Conservation (phyloP, 2,888 invertebrate species). For the Hemicrepidius hirtus region DNA sequence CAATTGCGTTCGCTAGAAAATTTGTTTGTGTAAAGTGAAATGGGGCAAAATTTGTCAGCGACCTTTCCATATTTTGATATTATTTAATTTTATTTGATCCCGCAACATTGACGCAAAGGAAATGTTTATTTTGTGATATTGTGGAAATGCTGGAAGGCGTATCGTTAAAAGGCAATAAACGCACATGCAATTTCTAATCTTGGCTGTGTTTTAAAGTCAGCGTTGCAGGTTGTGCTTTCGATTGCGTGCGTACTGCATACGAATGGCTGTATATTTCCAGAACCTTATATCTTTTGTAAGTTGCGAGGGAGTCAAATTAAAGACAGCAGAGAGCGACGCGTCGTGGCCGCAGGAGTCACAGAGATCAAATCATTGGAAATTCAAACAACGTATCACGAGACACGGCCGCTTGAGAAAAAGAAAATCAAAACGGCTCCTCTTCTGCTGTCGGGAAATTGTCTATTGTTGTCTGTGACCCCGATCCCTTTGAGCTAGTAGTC, state of each 20-base stretch:
- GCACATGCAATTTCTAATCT: conserved; percentile 30
- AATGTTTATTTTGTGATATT: neutral
- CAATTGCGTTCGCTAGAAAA: too few species aligned
- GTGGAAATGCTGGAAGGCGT: neutral
- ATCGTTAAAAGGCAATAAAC: conserved; percentile 37
- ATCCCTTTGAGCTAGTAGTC: conserved; percentile 62
- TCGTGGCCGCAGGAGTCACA: conserved; percentile 41
- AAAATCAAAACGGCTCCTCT: conserved; percentile 63
- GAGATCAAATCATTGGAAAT: conserved; percentile 61
- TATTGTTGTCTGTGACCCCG: conserved; percentile 66
- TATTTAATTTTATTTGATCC: too few species aligned
- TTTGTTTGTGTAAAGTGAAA: too few species aligned
- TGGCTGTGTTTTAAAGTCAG: conserved; percentile 32
- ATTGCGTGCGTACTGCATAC: conserved; percentile 46
- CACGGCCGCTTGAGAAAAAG: conserved; percentile 59
- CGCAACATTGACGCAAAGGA: too few species aligned
- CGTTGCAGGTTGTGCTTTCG: conserved; percentile 38
- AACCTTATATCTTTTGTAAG: conserved; percentile 44
- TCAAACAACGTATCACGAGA: conserved; percentile 64
- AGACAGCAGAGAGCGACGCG: conserved; percentile 45
- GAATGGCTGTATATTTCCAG: conserved; percentile 34
- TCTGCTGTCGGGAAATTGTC: conserved; percentile 64
- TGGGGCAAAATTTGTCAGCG: too few species aligned
- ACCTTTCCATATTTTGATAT: too few species aligned
- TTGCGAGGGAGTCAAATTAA: conserved; percentile 50